Evolutionary conservation across 2,113 vertebrate species (phyloP).

Genomic region (Actinemys pallida): DNA sequence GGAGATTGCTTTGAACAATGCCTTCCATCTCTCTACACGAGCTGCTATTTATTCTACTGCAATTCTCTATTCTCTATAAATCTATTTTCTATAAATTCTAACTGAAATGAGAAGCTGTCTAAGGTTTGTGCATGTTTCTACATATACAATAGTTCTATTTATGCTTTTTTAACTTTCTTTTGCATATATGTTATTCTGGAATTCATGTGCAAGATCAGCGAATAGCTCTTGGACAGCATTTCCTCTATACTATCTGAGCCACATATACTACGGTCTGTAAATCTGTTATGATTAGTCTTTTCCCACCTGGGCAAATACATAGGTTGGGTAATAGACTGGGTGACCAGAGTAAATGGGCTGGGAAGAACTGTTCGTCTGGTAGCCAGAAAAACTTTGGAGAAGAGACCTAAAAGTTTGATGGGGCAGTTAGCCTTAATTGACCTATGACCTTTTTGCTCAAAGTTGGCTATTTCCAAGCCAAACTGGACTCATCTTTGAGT

Average conservation of each 20-base stretch:
- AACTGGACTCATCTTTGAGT: not conserved
- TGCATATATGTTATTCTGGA: accelerated
- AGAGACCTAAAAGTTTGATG: not conserved
- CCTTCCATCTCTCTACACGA: not conserved
- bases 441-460: not conserved
- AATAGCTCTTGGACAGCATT: no score
- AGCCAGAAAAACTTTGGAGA: not conserved
- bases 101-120: not conserved
- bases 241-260: not conserved
- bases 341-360: not conserved
- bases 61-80: not conserved
- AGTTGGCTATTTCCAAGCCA: not conserved
- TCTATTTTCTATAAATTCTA: not conserved
- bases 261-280: accelerated
- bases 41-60: not conserved
- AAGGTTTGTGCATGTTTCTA: accelerated
- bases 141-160: not conserved
- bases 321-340: not conserved
- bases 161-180: not conserved
- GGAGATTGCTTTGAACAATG: not conserved
- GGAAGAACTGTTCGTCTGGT: not conserved
- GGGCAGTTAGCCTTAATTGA: not conserved
- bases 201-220: not conserved
- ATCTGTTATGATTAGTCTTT: not conserved
- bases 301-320: not conserved